Evolutionary conservation across 2,888 invertebrate species (phyloP).

Genomic region (Perithous albicinctus): DNA sequence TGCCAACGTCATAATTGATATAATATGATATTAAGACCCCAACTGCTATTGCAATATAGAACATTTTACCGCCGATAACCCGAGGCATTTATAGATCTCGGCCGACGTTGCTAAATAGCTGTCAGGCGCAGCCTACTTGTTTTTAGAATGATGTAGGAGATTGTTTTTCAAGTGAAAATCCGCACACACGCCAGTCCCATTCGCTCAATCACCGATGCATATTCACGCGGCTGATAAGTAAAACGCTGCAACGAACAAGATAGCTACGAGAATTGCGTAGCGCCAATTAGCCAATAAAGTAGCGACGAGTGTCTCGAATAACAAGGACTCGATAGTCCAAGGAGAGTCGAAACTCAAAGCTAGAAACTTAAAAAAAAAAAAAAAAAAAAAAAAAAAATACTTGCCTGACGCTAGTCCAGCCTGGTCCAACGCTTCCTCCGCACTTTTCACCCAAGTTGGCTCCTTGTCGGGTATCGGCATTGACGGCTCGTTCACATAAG

Average conservation of each 20-base stretch:
- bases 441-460: slow-evolving; percentile 89
- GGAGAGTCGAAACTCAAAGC: neutral
- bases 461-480: slow-evolving; percentile 91
- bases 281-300: slow-evolving; percentile 4
- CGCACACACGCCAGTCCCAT: neutral
- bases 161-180: slow-evolving; percentile 10
- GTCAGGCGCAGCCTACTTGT: neutral
- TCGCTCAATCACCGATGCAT: too few species aligned
- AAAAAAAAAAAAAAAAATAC: slow-evolving; percentile 32
- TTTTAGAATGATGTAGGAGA: slow-evolving; percentile 16
- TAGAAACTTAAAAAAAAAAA: neutral
- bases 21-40: neutral
- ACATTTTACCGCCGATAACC: neutral
- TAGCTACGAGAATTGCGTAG: neutral
- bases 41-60: neutral
- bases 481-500: slow-evolving; percentile 92
- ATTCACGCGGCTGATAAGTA: too few species aligned
- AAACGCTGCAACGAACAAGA: neutral
- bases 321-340: neutral
- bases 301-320: neutral
- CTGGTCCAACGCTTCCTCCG: slow-evolving; percentile 92
- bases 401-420: slow-evolving; percentile 91
- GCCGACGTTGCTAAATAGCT: neutral
- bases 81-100: neutral
- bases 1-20: too few species aligned